Evolutionary conservation across 2,797 vertebrate genomes (phyloP).

Genomic region (Tachyglossus aculeatus): DNA sequence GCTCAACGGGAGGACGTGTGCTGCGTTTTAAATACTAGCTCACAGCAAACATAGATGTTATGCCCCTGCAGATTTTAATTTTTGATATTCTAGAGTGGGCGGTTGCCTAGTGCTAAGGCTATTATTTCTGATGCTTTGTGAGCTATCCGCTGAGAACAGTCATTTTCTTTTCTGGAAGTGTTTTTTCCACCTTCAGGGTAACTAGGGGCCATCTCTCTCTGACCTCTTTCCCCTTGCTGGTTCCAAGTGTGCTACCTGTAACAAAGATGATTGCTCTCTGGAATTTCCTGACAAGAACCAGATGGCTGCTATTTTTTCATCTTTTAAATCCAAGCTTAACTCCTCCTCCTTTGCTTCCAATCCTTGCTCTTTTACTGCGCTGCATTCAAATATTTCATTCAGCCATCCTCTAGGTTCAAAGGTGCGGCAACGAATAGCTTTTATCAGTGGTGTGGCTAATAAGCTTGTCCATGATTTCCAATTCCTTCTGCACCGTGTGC

Average conservation of each 20-base stretch:
- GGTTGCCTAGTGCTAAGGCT: not conserved
- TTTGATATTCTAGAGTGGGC: not conserved
- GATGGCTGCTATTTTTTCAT: not conserved
- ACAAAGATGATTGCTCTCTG: not conserved
- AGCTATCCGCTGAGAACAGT: not conserved
- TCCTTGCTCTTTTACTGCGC: not conserved
- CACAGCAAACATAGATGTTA: not conserved
- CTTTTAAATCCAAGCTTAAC: not conserved
- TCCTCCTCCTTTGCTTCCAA: not conserved
- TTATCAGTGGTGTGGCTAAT: no score
- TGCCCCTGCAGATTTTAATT: not conserved
- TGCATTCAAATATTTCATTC: conserved; percentile 19
- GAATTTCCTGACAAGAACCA: not conserved
- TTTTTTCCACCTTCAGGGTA: not conserved
- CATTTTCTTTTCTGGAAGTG: not conserved
- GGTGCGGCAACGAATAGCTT: no score
- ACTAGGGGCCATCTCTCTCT: not conserved
- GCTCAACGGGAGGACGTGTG: not conserved
- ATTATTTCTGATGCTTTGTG: not conserved
- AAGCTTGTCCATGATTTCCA: no score
- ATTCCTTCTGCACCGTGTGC: no score
- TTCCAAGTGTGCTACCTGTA: not conserved
- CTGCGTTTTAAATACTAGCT: not conserved
- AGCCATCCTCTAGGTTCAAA: no score
- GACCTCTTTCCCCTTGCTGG: not conserved